phyloP scores from a whole-genome alignment of 2,113 vertebrate genomes.

The Muscicapa adusta region DNA sequence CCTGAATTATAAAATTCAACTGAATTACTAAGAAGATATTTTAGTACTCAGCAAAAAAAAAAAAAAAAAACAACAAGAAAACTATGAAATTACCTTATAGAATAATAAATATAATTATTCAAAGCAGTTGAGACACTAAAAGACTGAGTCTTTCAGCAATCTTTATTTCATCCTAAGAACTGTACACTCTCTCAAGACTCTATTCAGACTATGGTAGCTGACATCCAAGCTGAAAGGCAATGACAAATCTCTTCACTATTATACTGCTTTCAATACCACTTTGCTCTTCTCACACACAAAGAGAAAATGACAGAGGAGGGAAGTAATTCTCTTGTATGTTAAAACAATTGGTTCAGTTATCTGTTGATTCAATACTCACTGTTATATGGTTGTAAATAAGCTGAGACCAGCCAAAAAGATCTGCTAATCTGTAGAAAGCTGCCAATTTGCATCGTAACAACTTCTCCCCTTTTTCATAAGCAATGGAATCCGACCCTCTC shows the following conservation, averaged over 20 bases:
- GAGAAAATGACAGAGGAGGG: background rate
- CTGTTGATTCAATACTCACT: constrained; percentile 73
- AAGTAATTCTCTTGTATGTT: background rate
- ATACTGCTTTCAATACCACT: background rate
- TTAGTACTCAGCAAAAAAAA: background rate
- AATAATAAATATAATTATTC: background rate
- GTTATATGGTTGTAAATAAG: constrained; percentile 99
- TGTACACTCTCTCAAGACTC: constrained; percentile 12
- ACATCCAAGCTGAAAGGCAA: background rate
- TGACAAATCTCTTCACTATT: constrained; percentile 17
- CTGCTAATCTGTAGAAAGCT: constrained; percentile 91
- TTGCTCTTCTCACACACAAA: background rate
- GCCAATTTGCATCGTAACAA: constrained; percentile 92
- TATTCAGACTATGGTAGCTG: background rate
- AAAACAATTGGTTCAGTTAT: constrained; percentile 15
- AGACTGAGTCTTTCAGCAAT: background rate
- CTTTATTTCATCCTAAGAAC: background rate
- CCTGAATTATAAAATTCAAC: background rate
- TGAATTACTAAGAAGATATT: background rate
- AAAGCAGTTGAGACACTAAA: background rate
- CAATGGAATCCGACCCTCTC: constrained; percentile 93
- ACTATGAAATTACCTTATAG: background rate
- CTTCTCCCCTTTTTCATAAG: constrained; percentile 97
- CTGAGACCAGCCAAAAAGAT: constrained; percentile 96
- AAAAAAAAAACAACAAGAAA: no score